Base-by-base conservation (phyloP, 2,888 invertebrate genomes). In the Pyrochroa serraticornis region DNA sequence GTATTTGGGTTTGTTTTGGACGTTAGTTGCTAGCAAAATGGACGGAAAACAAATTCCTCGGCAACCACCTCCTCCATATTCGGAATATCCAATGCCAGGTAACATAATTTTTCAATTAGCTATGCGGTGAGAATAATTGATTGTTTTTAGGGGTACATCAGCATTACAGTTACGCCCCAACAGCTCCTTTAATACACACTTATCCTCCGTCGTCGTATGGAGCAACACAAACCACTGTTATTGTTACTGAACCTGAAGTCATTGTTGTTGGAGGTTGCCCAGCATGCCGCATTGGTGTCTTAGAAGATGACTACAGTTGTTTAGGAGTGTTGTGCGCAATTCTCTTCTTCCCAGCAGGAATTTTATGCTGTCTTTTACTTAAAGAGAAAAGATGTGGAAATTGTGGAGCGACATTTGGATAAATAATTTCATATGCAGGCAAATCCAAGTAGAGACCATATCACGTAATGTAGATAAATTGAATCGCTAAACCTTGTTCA, bases 241-340 rank as follows among this genome's bases (percentile, higher is more conserved):
- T 89, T 14, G 84, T 88, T 54, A 85, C 89, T 62, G 86, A 88
- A 45, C 87, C 89, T 2, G 89, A 92, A 61, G 91, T 94, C 34
- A 89, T 94, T 60, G 82, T 93, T 0, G 89, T 95, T 0, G 93
- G 93, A 0, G 92, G 90, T 1, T 95, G 95, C 77, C 95, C 95
- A 1, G 91, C 92, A 1, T 95, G 95, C 74, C 83, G 94, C 66
- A 92, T 94, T 57, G 95, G 95, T 9, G 85, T 92, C 22, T 80
- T 95, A 37, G 92, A 94, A 79, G 93, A 94, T 69, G 92, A 93
- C 73, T 95, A 89, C 77, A 90, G 93, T 0, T 91, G 91, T 71
- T 82, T 92, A 39, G 95, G 94, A 53, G 82, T 95, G 8, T 80
- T 90, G 51, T 93, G 93, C 79, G 93, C 93, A 12, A 90, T 94